phyloP scores from a whole-genome alignment of 37 sponge, comb jelly and placozoan species.

The Geodia barretti region DNA sequence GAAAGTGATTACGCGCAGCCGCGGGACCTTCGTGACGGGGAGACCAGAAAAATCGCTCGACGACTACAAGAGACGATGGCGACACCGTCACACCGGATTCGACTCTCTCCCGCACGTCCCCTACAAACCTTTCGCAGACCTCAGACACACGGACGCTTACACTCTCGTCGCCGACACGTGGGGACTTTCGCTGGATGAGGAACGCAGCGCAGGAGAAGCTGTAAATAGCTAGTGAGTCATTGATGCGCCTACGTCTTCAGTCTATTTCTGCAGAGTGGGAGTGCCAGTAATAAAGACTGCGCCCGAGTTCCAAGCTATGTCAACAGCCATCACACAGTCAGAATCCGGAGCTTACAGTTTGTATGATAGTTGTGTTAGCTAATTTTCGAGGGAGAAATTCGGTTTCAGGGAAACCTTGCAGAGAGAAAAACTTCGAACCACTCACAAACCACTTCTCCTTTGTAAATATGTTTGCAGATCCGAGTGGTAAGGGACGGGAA shows the following conservation, averaged over 20 bases:
- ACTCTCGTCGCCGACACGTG: constrained; percentile 26
- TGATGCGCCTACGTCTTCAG: no score
- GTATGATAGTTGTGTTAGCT: no score
- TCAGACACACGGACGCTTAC: constrained; percentile 40
- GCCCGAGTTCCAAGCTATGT: background rate
- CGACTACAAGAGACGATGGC: constrained; percentile 33
- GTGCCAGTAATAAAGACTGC: background rate
- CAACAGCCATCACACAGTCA: background rate
- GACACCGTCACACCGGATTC: constrained; percentile 26
- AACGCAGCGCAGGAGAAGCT: no score
- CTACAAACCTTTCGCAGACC: constrained; percentile 38
- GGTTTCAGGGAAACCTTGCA: no score
- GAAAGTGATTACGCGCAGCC: constrained; percentile 27
- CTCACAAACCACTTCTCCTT: no score
- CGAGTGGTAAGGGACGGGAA: background rate
- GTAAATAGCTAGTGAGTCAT: no score
- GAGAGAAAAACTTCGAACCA: background rate
- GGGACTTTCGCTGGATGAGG: background rate
- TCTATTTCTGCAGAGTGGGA: background rate
- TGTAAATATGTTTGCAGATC: constrained; percentile 19
- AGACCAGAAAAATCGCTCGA: constrained; percentile 16
- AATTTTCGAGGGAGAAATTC: no score
- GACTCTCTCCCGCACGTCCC: constrained; percentile 34
- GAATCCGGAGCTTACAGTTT: background rate
- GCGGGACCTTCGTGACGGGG: constrained; percentile 19